phyloP scores from a whole-genome alignment of 2,888 invertebrate genomes.

The Oscheius sp. region DNA sequence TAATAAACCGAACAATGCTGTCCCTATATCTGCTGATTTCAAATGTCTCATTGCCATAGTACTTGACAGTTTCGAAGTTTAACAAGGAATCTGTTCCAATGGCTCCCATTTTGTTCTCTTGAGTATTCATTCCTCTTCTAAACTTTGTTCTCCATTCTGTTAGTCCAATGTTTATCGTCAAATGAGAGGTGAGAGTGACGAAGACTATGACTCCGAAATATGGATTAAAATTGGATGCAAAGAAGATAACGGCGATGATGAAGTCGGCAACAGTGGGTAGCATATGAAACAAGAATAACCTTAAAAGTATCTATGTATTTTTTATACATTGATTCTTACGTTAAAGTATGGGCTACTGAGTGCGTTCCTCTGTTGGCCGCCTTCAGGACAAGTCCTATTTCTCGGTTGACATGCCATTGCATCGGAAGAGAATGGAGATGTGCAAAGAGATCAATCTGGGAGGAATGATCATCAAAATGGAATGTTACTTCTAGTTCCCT shows the following conservation, averaged over 20 bases:
- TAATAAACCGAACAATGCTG: slow-evolving; percentile 80
- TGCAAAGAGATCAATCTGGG: slow-evolving; percentile 58
- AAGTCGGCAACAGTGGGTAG: slow-evolving; percentile 93
- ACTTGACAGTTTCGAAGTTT: slow-evolving; percentile 97
- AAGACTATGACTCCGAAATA: slow-evolving; percentile 97
- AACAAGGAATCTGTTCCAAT: slow-evolving; percentile 88
- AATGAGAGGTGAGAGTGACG: slow-evolving; percentile 88
- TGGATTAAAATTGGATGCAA: slow-evolving; percentile 86
- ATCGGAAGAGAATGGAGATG: slow-evolving; percentile 78
- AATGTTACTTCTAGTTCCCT: slow-evolving; percentile 80
- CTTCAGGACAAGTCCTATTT: slow-evolving; percentile 94
- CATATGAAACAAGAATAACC: slow-evolving; percentile 79
- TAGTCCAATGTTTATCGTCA: slow-evolving; percentile 87
- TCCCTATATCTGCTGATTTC: slow-evolving; percentile 86
- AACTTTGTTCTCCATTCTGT: slow-evolving; percentile 98
- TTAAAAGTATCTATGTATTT: slow-evolving; percentile 73
- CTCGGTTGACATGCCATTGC: slow-evolving; percentile 90
- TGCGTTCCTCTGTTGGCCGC: slow-evolving; percentile 97
- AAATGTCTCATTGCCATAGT: slow-evolving; percentile 91
- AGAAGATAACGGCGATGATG: slow-evolving; percentile 86
- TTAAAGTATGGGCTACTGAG: slow-evolving; percentile 90
- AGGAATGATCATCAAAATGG: neutral
- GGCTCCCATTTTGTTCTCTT: slow-evolving; percentile 90
- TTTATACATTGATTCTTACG: slow-evolving; percentile 67
- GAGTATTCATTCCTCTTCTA: slow-evolving; percentile 89